Percentiles rank a stretch among this genome's conserved stretches.
These are phyloP conservation scores for Diplodus puntazzo DNA, from an alignment of 2,797 vertebrate species.

Conservation along the genomic window DNA sequence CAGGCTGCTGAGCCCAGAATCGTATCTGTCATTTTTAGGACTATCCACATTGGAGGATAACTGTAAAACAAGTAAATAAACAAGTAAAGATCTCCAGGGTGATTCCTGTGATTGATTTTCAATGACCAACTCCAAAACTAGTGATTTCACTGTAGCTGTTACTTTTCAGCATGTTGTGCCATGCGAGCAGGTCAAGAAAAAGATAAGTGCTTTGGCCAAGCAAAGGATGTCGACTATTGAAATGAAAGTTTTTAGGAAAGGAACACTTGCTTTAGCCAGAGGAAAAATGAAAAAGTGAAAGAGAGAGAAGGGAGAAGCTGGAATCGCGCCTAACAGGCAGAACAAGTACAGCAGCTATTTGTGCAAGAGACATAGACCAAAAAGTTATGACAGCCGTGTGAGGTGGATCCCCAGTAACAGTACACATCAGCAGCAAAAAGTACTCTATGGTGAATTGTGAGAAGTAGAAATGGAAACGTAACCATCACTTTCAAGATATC, in stretches of 20 bases:
- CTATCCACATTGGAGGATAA: background rate
- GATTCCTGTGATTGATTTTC: constrained; percentile 22
- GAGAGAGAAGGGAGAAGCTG: constrained; percentile 5
- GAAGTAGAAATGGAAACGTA: background rate
- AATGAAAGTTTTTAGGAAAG: background rate
- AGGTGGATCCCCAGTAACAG: background rate
- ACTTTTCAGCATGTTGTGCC: constrained; percentile 20
- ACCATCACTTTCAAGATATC: background rate
- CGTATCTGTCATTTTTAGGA: constrained; percentile 28
- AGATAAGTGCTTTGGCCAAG: constrained; percentile 7
- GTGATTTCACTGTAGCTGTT: constrained; percentile 17
- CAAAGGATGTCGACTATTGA: background rate
- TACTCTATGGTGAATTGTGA: no score
- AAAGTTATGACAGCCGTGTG: background rate
- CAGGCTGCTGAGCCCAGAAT: constrained; percentile 21
- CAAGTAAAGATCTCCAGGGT: constrained; percentile 20
- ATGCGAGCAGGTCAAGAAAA: constrained; percentile 20
- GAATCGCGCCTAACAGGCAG: constrained; percentile 24
- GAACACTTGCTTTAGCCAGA: background rate
- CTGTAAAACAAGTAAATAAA: constrained; percentile 7
- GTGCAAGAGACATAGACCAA: background rate
- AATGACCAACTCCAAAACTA: background rate
- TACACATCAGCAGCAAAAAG: background rate
- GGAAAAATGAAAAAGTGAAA: background rate
- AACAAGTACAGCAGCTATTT: constrained; percentile 20